These are phyloP conservation scores for Hydropotes inermis DNA, from an alignment of 2,113 vertebrate species.

Conservation along the genomic window DNA sequence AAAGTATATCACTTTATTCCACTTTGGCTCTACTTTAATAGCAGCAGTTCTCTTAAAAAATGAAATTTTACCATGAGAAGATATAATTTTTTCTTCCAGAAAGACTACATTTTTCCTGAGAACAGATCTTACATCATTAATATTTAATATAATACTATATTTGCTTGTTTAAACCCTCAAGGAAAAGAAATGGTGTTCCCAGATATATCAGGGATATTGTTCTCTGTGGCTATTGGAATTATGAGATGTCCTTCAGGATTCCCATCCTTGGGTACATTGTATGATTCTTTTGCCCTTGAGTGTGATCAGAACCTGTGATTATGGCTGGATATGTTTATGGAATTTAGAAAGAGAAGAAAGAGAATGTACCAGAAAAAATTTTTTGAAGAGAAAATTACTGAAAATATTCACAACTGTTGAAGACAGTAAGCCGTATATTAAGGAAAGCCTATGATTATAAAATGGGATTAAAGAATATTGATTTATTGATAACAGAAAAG, in stretches of 20 bases:
- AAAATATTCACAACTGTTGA: not conserved
- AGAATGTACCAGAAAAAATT: not conserved
- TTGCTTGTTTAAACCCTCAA: not conserved
- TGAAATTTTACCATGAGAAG: not conserved
- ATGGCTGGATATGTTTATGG: not conserved
- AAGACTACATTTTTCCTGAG: not conserved
- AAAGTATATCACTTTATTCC: not conserved
- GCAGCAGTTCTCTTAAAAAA: not conserved
- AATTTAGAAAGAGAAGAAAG: not conserved
- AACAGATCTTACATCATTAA: not conserved
- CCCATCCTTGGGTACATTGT: not conserved
- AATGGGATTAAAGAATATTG: not conserved
- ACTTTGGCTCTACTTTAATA: not conserved
- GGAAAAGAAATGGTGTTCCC: not conserved
- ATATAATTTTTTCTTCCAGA: not conserved
- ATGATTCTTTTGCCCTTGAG: not conserved
- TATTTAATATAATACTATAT: not conserved
- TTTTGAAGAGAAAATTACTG: not conserved
- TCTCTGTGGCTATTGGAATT: not conserved
- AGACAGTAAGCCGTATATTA: not conserved
- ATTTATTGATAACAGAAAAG: not conserved
- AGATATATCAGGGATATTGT: not conserved
- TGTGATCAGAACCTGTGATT: not conserved
- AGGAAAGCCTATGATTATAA: not conserved
- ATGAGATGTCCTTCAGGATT: not conserved